phyloP scores from a whole-genome alignment of 1,140 invertebrate species.

The Rhagoletis zephyria region DNA sequence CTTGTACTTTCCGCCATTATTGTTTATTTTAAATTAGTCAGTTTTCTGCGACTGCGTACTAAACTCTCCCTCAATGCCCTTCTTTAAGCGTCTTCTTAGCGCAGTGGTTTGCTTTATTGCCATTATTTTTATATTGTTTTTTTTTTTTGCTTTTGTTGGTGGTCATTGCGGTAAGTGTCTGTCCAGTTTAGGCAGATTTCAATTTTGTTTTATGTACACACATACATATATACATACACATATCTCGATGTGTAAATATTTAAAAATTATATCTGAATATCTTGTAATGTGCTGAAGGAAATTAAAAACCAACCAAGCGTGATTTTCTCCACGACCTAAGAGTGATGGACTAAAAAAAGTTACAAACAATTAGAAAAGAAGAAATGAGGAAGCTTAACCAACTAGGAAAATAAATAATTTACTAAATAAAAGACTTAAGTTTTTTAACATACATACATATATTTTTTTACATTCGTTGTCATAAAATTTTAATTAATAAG shows the following conservation, averaged over 20 bases:
- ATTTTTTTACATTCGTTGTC: background rate
- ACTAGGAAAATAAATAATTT: too few relatives aligned
- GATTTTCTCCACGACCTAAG: constrained; percentile 21
- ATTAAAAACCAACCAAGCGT: constrained; percentile 41
- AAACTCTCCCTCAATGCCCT: background rate
- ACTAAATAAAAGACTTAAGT: background rate
- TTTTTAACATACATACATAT: background rate
- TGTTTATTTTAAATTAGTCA: constrained; percentile 19
- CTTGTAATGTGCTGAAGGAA: background rate
- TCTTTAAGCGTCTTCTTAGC: background rate
- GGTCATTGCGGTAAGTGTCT: background rate
- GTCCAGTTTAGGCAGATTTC: background rate
- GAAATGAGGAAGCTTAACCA: background rate
- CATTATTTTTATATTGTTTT: background rate
- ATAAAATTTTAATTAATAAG: background rate
- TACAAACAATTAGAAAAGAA: background rate
- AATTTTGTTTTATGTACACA: background rate
- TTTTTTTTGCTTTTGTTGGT: background rate
- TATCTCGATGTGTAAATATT: background rate
- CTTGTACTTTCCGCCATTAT: background rate
- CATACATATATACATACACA: background rate
- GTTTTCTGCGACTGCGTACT: background rate
- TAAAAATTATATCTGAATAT: background rate
- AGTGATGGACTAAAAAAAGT: background rate
- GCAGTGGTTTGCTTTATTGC: background rate